Percentiles rank a stretch among this genome's conserved stretches.
phyloP scores from a whole-genome alignment of 2,797 vertebrate species.

The Ficedula albicollis region DNA sequence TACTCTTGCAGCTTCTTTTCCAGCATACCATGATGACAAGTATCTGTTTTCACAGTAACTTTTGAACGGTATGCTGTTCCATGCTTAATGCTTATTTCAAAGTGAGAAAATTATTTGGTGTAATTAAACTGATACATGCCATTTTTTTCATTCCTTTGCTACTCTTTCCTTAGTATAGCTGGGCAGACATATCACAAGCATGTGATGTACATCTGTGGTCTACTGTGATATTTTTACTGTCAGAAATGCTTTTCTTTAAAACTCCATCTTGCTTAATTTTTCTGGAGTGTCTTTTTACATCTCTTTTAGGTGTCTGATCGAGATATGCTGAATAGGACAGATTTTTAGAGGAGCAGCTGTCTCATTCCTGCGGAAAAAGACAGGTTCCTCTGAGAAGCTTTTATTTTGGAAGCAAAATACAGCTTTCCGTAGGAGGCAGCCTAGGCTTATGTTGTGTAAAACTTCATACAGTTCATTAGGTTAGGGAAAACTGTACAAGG shows the following conservation, averaged over 20 bases:
- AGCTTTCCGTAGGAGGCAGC: not conserved
- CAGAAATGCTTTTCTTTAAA: not conserved
- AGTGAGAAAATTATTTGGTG: not conserved
- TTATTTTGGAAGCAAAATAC: not conserved
- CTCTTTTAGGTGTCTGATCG: not conserved
- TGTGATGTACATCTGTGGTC: not conserved
- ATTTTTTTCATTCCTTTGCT: not conserved
- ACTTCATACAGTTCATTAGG: not conserved
- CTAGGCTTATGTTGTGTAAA: not conserved
- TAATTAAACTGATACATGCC: not conserved
- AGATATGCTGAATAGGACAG: not conserved
- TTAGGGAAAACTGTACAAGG: not conserved
- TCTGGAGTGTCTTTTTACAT: not conserved
- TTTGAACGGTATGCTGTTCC: not conserved
- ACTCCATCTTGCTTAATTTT: not conserved
- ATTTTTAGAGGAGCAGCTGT: not conserved
- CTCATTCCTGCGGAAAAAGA: not conserved
- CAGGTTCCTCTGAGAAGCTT: not conserved
- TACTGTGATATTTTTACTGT: not conserved
- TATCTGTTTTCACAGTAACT: not conserved
- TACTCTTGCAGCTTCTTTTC: not conserved
- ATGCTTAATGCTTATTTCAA: not conserved
- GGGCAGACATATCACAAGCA: not conserved
- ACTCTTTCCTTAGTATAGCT: not conserved
- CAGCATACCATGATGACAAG: not conserved